Base-by-base conservation (phyloP, 2,797 vertebrate species). In the Sebastes cheni region DNA sequence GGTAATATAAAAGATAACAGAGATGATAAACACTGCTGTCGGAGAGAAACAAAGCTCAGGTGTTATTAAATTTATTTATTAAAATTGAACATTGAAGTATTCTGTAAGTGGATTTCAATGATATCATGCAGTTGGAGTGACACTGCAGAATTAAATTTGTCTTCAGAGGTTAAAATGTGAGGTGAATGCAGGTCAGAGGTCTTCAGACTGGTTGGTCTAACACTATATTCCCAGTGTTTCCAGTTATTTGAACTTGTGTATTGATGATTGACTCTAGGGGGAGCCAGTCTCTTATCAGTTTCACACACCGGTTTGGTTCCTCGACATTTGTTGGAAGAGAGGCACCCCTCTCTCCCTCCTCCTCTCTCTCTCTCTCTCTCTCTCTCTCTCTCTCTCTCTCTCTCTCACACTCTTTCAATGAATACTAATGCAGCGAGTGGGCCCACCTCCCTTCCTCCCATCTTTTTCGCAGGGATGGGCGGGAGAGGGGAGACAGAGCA, bases 401-500 rank as follows among this genome's bases (percentile, higher is more conserved):
- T 58, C 79, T 67, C 84, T 39, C 81, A 32, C 89, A 83, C 91
- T 91, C 93, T 94, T 93, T 91, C 94, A 93, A 94, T 94, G 94
- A 94, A 96, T 95, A 94, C 95, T 95, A 95, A 96, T 96, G 92
- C 92, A 91, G 91, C 34, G 84, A 92, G 93, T 82, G 86, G 90
- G 90, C 91, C 91, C 93, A 90, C 93, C 94, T 92, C 93, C 93
- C 91, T 80, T 92, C 93, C 91, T 93, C 91, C 90, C 88, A 84
- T 90, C 84, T 84, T 91, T 78, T 91, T 92, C 65, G 73, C 93
- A 88, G 91, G 90, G 90, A 92, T 88, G 93, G 92, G 94, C 85
- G 91, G 92, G 94, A 93, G 93, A 93, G 88, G 90, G 84, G 93
- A 92, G 89, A 89, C 91, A 85, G 88, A 91, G 91, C 91, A 79